Conservation (phyloP, 1,140 invertebrate genomes). For the Pachypeltis micranthus region DNA sequence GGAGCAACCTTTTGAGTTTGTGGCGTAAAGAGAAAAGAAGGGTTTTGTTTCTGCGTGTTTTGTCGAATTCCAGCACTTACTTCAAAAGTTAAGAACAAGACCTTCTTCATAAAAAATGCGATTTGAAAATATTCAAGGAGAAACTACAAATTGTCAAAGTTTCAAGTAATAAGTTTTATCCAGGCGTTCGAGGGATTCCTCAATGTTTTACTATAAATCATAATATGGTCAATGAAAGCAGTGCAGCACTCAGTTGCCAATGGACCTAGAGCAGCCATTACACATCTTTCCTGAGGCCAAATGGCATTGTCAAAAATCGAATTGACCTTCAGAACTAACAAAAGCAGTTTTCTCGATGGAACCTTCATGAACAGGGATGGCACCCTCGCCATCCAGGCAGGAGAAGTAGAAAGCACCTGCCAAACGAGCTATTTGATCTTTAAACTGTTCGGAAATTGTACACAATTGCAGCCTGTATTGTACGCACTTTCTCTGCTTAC, state of each 20-base stretch:
- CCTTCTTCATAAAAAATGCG: slow-evolving; percentile 26
- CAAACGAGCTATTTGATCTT: slow-evolving; percentile 31
- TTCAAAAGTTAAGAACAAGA: slow-evolving; percentile 30
- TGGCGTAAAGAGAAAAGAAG: too few species aligned
- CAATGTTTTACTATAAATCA: background rate
- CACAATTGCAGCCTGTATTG: slow-evolving; percentile 33
- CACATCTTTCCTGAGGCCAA: slow-evolving; percentile 36
- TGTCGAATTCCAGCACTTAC: slow-evolving; percentile 23
- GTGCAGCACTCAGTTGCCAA: background rate
- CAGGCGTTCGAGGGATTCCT: slow-evolving; percentile 12
- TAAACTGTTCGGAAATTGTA: slow-evolving; percentile 29
- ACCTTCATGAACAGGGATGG: slow-evolving; percentile 33
- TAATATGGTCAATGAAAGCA: background rate
- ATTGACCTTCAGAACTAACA: slow-evolving; percentile 34
- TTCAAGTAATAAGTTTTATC: background rate
- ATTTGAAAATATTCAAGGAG: slow-evolving; percentile 27
- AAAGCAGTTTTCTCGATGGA: slow-evolving; percentile 37
- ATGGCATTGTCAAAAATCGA: slow-evolving; percentile 34
- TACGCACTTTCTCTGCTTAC: slow-evolving; percentile 34
- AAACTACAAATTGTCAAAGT: slow-evolving; percentile 2
- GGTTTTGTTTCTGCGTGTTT: slow-evolving; percentile 20
- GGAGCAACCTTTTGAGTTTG: too few species aligned
- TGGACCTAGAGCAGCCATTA: slow-evolving; percentile 25
- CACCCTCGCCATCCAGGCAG: slow-evolving; percentile 33
- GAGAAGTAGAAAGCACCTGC: slow-evolving; percentile 29